Percentiles rank a stretch among this genome's conserved stretches.
phyloP scores from a whole-genome alignment of 2,888 invertebrate species.

The Julus scanicus region DNA sequence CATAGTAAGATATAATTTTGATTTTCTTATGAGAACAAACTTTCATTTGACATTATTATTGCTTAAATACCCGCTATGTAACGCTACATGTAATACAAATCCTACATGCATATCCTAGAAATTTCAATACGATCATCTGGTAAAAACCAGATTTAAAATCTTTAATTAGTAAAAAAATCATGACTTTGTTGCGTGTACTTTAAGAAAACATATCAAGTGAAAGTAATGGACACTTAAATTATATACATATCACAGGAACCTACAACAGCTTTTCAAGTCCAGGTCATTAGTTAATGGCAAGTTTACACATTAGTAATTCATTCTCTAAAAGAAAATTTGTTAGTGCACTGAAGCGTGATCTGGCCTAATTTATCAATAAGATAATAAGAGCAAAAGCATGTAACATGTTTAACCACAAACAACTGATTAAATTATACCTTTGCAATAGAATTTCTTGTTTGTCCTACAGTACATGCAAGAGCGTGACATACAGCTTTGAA shows the following conservation, averaged over 20 bases:
- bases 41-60: too few species aligned
- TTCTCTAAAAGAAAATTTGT: background rate
- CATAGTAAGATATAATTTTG: too few species aligned
- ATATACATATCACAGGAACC: background rate
- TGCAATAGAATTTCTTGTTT: background rate
- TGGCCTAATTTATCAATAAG: background rate
- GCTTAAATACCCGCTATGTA: too few species aligned
- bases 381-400: background rate
- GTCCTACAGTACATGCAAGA: too few species aligned
- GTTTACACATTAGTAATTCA: background rate
- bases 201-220: background rate
- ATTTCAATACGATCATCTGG: background rate
- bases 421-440: background rate
- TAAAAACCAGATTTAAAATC: background rate
- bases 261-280: slow-evolving; percentile 24
- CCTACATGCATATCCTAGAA: background rate
- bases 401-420: background rate
- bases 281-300: background rate
- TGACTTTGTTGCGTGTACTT: background rate
- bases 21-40: too few species aligned
- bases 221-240: background rate
- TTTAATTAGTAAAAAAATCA: background rate
- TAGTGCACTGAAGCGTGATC: background rate
- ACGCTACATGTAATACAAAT: background rate
- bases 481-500: too few species aligned